These are phyloP conservation scores for Callimico goeldii DNA, from an alignment of 2,797 vertebrate species.

Conservation along the genomic window DNA sequence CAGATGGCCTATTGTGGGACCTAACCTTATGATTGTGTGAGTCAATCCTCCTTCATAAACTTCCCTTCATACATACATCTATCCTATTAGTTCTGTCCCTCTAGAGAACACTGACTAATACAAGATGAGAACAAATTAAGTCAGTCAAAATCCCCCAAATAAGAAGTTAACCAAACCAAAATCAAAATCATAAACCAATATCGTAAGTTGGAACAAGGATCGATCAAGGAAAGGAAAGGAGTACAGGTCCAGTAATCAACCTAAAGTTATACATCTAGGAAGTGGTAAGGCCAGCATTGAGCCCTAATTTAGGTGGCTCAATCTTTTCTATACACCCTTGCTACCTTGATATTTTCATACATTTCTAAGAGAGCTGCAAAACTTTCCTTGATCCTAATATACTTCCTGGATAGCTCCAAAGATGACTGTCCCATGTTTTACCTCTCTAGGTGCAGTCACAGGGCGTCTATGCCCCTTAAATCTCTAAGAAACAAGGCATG, in stretches of 20 bases:
- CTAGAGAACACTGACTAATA: neutral
- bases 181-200: slow-evolving; percentile 14
- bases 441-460: neutral
- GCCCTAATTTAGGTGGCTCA: neutral
- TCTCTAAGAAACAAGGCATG: slow-evolving; percentile 40
- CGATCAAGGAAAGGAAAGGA: neutral
- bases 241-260: neutral
- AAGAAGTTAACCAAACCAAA: slow-evolving; percentile 2
- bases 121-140: neutral
- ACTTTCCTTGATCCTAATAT: neutral
- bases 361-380: slow-evolving; percentile 27
- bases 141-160: neutral
- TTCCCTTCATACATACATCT: neutral
- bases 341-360: neutral
- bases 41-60: neutral
- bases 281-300: neutral
- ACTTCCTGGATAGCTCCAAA: neutral
- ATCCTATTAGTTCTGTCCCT: neutral
- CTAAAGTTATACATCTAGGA: neutral
- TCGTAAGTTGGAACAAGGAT: neutral
- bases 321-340: neutral
- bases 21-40: neutral
- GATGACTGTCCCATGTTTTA: neutral
- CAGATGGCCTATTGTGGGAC: neutral
- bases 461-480: neutral